A percentile compares a stretch with the other conserved stretches of the same genome.
Evolutionary conservation across 2,113 vertebrate species (phyloP).

Genomic region (Cyphomyrus discorhynchus): DNA sequence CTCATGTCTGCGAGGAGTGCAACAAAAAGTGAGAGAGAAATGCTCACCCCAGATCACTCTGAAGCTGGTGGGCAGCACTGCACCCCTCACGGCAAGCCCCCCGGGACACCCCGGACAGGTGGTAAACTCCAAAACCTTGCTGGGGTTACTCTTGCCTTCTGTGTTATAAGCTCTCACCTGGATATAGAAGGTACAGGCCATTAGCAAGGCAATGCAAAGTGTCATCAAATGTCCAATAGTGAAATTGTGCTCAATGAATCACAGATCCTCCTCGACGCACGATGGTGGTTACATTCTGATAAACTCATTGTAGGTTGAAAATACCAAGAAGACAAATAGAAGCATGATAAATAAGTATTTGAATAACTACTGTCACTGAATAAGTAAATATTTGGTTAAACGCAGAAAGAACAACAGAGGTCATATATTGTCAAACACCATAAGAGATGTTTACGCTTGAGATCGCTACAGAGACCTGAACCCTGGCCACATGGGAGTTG

Average conservation of each 20-base stretch:
- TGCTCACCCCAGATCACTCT: constrained; percentile 85
- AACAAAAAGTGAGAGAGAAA: not conserved
- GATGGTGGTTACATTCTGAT: not conserved
- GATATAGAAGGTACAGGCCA: constrained; percentile 29
- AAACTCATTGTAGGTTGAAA: not conserved
- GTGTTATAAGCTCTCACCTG: constrained; percentile 92
- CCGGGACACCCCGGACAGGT: constrained; percentile 77
- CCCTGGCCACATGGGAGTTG: too few relatives aligned
- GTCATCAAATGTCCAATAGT: not conserved
- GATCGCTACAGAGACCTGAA: not conserved
- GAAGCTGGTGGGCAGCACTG: constrained; percentile 81
- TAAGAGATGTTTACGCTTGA: not conserved
- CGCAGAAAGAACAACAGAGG: too few relatives aligned
- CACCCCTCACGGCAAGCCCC: constrained; percentile 78
- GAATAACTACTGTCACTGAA: not conserved
- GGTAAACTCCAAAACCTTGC: constrained; percentile 77
- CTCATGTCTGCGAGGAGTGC: not conserved
- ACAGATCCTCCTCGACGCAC: not conserved
- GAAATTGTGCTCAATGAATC: not conserved
- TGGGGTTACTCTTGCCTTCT: constrained; percentile 91
- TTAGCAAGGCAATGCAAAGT: not conserved
- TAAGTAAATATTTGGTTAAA: not conserved
- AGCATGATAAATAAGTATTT: not conserved
- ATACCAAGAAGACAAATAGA: not conserved
- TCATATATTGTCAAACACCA: too few relatives aligned